Conservation (phyloP, 2,888 invertebrate species). For the Microplitis deprimator region DNA sequence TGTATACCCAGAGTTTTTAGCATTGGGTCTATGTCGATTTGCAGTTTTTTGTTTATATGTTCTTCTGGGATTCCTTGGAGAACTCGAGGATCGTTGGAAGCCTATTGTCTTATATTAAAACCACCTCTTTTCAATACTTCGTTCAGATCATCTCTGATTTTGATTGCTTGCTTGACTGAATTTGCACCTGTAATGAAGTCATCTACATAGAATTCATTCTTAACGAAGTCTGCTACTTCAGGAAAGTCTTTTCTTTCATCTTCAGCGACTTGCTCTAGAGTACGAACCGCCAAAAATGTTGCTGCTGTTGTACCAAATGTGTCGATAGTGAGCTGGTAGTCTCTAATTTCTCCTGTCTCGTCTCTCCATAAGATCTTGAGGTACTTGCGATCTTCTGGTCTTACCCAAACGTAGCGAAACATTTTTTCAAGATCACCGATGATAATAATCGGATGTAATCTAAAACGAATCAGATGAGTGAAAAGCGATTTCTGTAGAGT, state of each 20-base stretch:
- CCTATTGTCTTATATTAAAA: slow-evolving; percentile 44
- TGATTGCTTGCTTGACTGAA: slow-evolving; percentile 22
- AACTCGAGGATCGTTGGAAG: slow-evolving; percentile 39
- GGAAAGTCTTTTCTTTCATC: slow-evolving; percentile 40
- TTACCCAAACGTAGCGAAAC: slow-evolving; percentile 43
- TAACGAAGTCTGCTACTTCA: slow-evolving; percentile 27
- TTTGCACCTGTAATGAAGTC: slow-evolving; percentile 42
- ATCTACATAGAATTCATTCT: slow-evolving; percentile 45
- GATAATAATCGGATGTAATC: slow-evolving; percentile 32
- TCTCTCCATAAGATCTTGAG: slow-evolving; percentile 42
- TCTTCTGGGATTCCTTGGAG: slow-evolving; percentile 26
- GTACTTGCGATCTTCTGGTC: slow-evolving; percentile 33
- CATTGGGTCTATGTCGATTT: slow-evolving; percentile 16
- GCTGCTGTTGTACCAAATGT: slow-evolving; percentile 43
- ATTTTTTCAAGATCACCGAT: slow-evolving; percentile 45
- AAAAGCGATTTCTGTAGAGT: slow-evolving; percentile 53
- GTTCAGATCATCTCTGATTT: slow-evolving; percentile 35
- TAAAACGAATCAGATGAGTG: slow-evolving; percentile 43
- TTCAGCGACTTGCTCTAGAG: slow-evolving; percentile 37
- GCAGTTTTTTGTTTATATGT: slow-evolving; percentile 25
- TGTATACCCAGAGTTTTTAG: slow-evolving; percentile 42
- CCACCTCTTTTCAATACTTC: slow-evolving; percentile 37
- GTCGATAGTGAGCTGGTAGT: slow-evolving; percentile 39
- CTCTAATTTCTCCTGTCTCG: background rate
- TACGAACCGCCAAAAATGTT: slow-evolving; percentile 45